Conservation (phyloP, 1,140 invertebrate species). For the Ostrea denselamellosa region DNA sequence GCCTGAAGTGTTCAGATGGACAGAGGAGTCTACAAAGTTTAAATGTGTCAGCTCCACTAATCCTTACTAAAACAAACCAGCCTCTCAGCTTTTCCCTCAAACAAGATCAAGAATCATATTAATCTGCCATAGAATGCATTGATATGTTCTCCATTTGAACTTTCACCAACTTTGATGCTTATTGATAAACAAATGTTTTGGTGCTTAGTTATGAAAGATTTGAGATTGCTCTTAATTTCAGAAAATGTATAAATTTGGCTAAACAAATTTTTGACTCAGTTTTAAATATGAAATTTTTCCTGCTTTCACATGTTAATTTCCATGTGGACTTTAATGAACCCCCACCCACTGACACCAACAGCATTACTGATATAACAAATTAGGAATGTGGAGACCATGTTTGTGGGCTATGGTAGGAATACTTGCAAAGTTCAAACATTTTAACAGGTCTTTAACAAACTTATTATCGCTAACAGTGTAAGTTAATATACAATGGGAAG, state of each 20-base stretch:
- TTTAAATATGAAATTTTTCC: not conserved
- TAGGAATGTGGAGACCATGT: not conserved
- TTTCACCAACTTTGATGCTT: not conserved
- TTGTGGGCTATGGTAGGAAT: constrained; percentile 23
- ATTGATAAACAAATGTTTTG: not conserved
- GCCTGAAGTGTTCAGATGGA: constrained; percentile 11
- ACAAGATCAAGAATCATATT: not conserved
- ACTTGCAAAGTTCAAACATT: not conserved
- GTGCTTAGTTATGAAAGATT: not conserved
- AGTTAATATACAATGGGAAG: not conserved
- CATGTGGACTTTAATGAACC: not conserved
- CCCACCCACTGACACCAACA: not conserved
- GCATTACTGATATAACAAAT: not conserved
- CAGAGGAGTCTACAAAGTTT: constrained; percentile 24
- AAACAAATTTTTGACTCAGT: not conserved
- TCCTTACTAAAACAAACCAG: not conserved
- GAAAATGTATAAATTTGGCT: constrained; percentile 5
- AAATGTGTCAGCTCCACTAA: constrained; percentile 12
- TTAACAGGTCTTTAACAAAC: constrained; percentile 16
- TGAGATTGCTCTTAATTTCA: not conserved
- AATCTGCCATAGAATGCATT: not conserved
- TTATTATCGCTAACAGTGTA: not conserved
- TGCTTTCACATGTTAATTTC: not conserved
- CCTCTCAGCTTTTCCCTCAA: not conserved
- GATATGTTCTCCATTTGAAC: not conserved